Conservation (phyloP, 2,797 vertebrate genomes). For the Xenentodon cancila region DNA sequence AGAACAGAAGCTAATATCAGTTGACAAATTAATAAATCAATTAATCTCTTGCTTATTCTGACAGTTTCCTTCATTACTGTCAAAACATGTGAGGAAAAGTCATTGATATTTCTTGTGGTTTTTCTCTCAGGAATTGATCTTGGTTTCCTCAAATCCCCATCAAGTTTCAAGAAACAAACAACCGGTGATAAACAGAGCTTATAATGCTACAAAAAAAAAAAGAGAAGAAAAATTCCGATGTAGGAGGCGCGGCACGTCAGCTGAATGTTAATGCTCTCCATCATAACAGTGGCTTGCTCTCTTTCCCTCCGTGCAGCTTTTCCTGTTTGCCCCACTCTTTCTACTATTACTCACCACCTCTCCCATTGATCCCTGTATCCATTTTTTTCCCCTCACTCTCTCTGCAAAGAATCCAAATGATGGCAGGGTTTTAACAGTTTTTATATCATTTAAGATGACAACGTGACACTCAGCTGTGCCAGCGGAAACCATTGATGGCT, state of each 20-base stretch:
- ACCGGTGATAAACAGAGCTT: constrained; percentile 64
- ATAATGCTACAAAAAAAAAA: constrained; percentile 42
- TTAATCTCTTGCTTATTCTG: constrained; percentile 7
- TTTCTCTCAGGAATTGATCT: constrained; percentile 49
- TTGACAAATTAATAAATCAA: constrained; percentile 24
- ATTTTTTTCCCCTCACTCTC: constrained; percentile 16
- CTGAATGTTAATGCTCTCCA: constrained; percentile 67
- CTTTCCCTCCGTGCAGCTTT: constrained; percentile 45
- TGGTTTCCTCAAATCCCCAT: constrained; percentile 37
- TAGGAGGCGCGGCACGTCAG: constrained; percentile 36
- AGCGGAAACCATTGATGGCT: constrained; percentile 77
- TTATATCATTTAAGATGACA: constrained; percentile 80
- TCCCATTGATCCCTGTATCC: constrained; percentile 43
- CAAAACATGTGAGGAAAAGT: constrained; percentile 4
- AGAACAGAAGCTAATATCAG: constrained; percentile 13
- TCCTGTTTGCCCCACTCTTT: constrained; percentile 34
- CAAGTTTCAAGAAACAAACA: constrained; percentile 62
- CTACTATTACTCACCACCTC: constrained; percentile 49
- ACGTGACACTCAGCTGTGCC: constrained; percentile 75
- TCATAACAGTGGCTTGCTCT: constrained; percentile 57
- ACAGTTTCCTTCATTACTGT: constrained; percentile 13
- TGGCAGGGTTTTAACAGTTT: constrained; percentile 75
- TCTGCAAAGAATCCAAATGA: constrained; percentile 72
- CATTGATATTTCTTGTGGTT: neutral
- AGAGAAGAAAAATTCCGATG: constrained; percentile 25